phyloP scores from a whole-genome alignment of 2,113 vertebrate species.

The Argyrosomus japonicus region DNA sequence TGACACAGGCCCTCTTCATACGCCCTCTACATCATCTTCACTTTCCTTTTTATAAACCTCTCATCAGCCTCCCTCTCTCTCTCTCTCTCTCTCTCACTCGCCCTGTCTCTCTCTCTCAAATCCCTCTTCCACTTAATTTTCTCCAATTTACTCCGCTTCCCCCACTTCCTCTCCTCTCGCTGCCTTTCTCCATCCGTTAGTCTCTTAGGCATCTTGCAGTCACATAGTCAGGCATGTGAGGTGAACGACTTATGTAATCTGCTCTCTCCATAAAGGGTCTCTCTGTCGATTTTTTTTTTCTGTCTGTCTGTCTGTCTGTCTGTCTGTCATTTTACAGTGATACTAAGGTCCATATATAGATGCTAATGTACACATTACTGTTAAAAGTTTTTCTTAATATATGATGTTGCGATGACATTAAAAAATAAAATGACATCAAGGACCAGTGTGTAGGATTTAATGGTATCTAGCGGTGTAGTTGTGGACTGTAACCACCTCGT shows the following conservation, averaged over 20 bases:
- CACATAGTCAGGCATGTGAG: constrained; percentile 84
- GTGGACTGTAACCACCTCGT: no score
- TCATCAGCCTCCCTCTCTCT: constrained; percentile 60
- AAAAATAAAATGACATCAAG: neutral
- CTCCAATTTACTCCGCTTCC: constrained; percentile 77
- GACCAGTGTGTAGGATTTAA: no score
- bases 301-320: constrained; percentile 45
- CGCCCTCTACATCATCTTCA: constrained; percentile 72
- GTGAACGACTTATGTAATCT: constrained; percentile 82
- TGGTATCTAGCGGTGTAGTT: no score
- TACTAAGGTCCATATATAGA: neutral
- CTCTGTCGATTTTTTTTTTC: neutral
- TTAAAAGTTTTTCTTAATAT: neutral
- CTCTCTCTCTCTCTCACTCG: constrained; percentile 50
- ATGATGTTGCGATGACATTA: neutral
- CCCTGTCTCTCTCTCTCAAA: constrained; percentile 51
- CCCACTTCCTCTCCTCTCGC: constrained; percentile 44
- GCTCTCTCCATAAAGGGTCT: constrained; percentile 54
- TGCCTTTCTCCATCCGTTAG: constrained; percentile 53
- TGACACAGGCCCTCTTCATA: constrained; percentile 74
- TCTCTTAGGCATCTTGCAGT: constrained; percentile 76
- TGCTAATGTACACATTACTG: neutral
- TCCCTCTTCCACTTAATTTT: constrained; percentile 75
- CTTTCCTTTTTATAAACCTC: constrained; percentile 76
- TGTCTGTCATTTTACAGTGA: constrained; percentile 32